Base-by-base conservation (phyloP, 2,113 vertebrate species). In the Malurus melanocephalus region DNA sequence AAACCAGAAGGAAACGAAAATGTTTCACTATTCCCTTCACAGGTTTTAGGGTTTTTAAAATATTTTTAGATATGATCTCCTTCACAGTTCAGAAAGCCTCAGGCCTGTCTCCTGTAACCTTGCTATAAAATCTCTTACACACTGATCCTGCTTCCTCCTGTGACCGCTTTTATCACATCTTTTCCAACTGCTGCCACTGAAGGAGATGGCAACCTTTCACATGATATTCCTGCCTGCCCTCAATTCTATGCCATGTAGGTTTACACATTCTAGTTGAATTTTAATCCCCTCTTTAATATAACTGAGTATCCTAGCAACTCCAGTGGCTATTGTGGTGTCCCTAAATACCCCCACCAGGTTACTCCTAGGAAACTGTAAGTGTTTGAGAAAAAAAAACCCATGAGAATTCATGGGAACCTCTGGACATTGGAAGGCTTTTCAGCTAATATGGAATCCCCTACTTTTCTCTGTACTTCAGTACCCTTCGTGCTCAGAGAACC, bases 71-170 rank as follows among this genome's bases (percentile, higher is more conserved):
- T 66, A 68, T 51, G 7, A 68, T 68, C 76, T 71, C 40, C 48
- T 88, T 80, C 66, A 78, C 40, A 88, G 82, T 72, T 92, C 69
- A 80, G 80, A 88, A 79, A 93, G 67, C 65, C 76, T 91, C 65
- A 89, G 57, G 76, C 76, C 82, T 56, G n/a, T 57, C 82, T 92
- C 68, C 53, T 57, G 32, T 78, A 88, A 83, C 82, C 33, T 45
- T 85, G 73, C 72, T 78, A 91, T 80, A 56, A 92, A 93, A 73
- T 65, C 52, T 67, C 40, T 43, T 68, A 46, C 20, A 67, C 42
- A 22, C 10, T 78, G 73, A 89, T 88, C 73, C 76, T 81, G 42
- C 51, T 65, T 88, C 77, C 69, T 86, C 66, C 80, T 83, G 73
- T 78, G 73, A 89, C 57, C 0, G 1, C 69, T 93, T 92, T 83